phyloP scores from a whole-genome alignment of 1,140 invertebrate species.

The Neodiprion pinetum region DNA sequence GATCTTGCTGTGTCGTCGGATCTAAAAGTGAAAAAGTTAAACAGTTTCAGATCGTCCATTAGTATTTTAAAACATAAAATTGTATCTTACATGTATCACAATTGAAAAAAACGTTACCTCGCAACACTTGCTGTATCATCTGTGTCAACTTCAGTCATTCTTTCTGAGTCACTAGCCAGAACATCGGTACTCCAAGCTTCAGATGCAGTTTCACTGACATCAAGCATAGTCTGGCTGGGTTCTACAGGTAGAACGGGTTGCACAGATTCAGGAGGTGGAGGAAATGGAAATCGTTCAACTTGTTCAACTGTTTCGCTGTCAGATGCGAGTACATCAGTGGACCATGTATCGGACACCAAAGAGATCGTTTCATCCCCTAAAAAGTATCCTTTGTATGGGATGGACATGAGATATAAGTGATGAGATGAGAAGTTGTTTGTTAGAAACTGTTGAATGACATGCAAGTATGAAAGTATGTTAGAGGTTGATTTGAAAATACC shows the following conservation, averaged over 20 bases:
- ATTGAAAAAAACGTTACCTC: slow-evolving; percentile 48
- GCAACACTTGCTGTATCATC: slow-evolving; percentile 81
- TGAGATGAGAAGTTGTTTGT: slow-evolving; percentile 7
- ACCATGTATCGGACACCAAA: slow-evolving; percentile 97
- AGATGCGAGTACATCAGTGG: slow-evolving; percentile 93
- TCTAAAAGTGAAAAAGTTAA: slow-evolving; percentile 43
- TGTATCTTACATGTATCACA: slow-evolving; percentile 11
- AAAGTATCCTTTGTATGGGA: slow-evolving; percentile 25
- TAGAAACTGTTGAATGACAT: background rate
- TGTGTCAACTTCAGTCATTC: slow-evolving; percentile 87
- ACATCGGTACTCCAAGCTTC: slow-evolving; percentile 99
- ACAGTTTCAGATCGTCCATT: slow-evolving; percentile 4
- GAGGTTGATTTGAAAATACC: slow-evolving; percentile 53
- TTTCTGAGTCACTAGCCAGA: slow-evolving; percentile 91
- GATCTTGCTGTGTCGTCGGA: slow-evolving; percentile 77
- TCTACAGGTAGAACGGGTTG: slow-evolving; percentile 46
- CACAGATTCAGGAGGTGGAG: slow-evolving; percentile 37
- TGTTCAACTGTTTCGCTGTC: slow-evolving; percentile 90
- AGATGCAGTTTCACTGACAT: slow-evolving; percentile 89
- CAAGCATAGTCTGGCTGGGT: slow-evolving; percentile 58
- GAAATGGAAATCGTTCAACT: slow-evolving; percentile 64
- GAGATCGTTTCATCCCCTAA: slow-evolving; percentile 89
- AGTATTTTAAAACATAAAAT: background rate
- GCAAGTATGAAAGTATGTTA: slow-evolving; percentile 7
- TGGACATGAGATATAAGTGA: background rate